Percentiles rank a stretch among this genome's conserved stretches.
Conservation (phyloP, 2,888 invertebrate species). For the Laothoe populi region DNA sequence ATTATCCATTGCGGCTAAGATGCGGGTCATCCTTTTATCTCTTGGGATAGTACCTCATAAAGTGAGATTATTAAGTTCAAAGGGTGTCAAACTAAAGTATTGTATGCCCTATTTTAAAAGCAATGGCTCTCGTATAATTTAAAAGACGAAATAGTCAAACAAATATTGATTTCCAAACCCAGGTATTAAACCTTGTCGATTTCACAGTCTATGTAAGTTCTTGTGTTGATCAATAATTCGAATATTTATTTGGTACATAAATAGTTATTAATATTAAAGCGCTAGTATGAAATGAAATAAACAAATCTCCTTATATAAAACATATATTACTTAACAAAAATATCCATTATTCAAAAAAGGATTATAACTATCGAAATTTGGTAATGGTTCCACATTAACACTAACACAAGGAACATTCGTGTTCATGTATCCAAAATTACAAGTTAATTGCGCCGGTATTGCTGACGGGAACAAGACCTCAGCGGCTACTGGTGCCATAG, state of each 20-base stretch:
- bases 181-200: too few relatives aligned
- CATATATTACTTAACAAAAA: constrained; percentile 39
- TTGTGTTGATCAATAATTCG: too few relatives aligned
- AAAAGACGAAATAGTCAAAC: too few relatives aligned
- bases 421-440: constrained; percentile 50
- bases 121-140: too few relatives aligned
- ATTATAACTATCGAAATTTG: constrained; percentile 33
- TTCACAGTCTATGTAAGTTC: too few relatives aligned
- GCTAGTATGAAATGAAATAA: neutral
- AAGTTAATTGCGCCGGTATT: constrained; percentile 55
- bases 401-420: constrained; percentile 50
- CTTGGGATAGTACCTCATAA: neutral
- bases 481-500: constrained; percentile 38
- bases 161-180: too few relatives aligned
- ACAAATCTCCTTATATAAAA: constrained; percentile 7
- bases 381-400: constrained; percentile 51
- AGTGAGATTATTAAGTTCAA: neutral
- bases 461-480: constrained; percentile 52
- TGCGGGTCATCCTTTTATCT: neutral
- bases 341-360: constrained; percentile 34
- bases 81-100: neutral
- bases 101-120: too few relatives aligned
- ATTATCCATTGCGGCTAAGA: neutral
- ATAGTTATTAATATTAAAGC: too few relatives aligned
- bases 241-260: too few relatives aligned